Conservation (phyloP, 2,888 invertebrate genomes). For the Exephanes ischioxanthus region DNA sequence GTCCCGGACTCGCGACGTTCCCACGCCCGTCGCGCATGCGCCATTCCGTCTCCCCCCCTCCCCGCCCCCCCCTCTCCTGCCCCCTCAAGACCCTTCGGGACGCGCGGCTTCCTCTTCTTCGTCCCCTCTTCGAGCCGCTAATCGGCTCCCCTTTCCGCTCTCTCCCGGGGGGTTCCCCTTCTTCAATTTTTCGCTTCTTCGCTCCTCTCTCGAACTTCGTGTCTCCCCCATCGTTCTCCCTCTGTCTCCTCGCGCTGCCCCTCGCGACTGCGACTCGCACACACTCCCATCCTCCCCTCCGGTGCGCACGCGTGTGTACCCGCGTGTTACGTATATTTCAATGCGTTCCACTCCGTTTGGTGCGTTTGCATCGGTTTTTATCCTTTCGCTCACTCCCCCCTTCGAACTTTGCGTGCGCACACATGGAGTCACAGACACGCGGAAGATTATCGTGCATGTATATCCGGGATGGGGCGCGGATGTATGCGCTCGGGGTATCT, state of each 20-base stretch:
- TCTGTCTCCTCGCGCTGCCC: constrained; percentile 30
- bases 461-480: background rate
- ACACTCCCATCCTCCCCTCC: constrained; percentile 24
- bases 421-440: constrained; percentile 47
- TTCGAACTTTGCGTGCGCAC: constrained; percentile 25
- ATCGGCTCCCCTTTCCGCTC: constrained; percentile 57
- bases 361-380: constrained; percentile 48
- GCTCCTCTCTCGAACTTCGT: constrained; percentile 33
- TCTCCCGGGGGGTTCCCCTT: constrained; percentile 69
- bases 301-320: constrained; percentile 37
- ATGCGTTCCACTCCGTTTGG: constrained; percentile 59
- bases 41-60: constrained; percentile 67
- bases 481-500: background rate
- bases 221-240: constrained; percentile 15
- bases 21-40: constrained; percentile 83
- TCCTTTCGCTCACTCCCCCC: constrained; percentile 48
- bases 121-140: constrained; percentile 59
- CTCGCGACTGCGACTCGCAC: constrained; percentile 34
- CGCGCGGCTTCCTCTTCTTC: constrained; percentile 56
- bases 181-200: constrained; percentile 72
- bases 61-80: constrained; percentile 47
- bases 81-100: constrained; percentile 56
- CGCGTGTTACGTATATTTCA: constrained; percentile 23
- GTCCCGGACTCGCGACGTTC: constrained; percentile 81
- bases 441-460: constrained; percentile 11